Percentiles rank a stretch among this genome's conserved stretches.
Conservation (phyloP, 2,888 invertebrate genomes). For the Stratiomys singularior region DNA sequence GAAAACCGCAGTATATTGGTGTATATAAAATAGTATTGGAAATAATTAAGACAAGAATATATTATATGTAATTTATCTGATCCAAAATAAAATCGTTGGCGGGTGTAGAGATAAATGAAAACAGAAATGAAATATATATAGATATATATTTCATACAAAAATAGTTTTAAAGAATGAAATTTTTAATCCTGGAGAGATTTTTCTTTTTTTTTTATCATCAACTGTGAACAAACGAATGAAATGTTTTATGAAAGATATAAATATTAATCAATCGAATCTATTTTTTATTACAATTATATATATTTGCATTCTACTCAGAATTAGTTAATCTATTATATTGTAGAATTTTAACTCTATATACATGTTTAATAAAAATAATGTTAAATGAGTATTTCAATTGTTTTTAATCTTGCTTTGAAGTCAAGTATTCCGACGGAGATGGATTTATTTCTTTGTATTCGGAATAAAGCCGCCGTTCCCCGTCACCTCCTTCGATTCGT, state of each 20-base stretch:
- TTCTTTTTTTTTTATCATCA: conserved; percentile 10
- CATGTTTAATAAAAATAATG: conserved; percentile 45
- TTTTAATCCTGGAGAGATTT: conserved; percentile 11
- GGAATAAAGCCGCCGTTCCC: no score
- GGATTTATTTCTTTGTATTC: no score
- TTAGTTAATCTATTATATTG: conserved; percentile 39
- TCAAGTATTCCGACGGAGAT: no score
- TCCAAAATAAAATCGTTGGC: background rate
- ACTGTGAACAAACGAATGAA: conserved; percentile 35
- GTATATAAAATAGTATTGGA: conserved; percentile 1
- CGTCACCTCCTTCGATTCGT: no score
- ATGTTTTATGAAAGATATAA: background rate
- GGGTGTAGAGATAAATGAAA: background rate
- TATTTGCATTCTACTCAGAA: conserved; percentile 38
- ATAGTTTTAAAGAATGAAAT: conserved; percentile 23
- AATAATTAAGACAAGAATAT: background rate
- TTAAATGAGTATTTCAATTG: conserved; percentile 6
- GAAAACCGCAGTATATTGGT: background rate
- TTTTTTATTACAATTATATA: conserved; percentile 40
- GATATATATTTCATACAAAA: no score
- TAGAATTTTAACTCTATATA: conserved; percentile 44
- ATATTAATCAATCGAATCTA: conserved; percentile 30
- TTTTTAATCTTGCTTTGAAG: no score
- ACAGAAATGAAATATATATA: background rate
- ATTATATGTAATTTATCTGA: conserved; percentile 14